These are phyloP conservation scores for Lycopodina hypogea DNA, from an alignment of 37 sponge, comb jelly and placozoan species.

Conservation along the genomic window DNA sequence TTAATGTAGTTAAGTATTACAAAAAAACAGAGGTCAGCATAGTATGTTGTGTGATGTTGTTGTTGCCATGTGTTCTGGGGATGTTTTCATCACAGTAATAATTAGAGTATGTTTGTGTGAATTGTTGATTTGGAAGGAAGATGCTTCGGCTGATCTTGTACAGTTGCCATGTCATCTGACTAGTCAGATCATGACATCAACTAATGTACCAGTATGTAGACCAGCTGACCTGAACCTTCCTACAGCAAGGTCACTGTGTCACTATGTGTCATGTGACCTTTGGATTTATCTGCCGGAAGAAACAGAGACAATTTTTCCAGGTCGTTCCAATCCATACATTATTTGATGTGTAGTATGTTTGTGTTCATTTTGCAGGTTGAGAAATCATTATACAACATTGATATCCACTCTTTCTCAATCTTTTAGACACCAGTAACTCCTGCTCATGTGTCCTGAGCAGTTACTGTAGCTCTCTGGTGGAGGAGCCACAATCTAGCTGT, in stretches of 20 bases:
- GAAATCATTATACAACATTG: no score
- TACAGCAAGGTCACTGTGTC: slow-evolving; percentile 16
- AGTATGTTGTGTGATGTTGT: no score
- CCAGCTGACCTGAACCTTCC: slow-evolving; percentile 69
- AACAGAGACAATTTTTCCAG: neutral
- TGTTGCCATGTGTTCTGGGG: no score
- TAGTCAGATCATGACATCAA: neutral
- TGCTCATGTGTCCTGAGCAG: no score
- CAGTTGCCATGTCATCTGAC: neutral
- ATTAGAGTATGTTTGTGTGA: no score
- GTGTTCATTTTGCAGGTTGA: neutral
- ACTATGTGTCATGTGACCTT: slow-evolving; percentile 1
- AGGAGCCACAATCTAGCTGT: no score
- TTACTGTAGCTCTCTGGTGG: no score
- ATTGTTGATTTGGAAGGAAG: slow-evolving; percentile 55
- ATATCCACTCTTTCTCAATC: no score
- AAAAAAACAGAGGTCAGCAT: no score
- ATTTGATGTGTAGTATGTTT: neutral
- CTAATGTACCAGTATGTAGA: neutral
- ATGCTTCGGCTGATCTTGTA: slow-evolving; percentile 51
- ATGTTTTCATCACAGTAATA: no score
- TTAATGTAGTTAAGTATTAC: no score
- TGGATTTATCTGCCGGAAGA: slow-evolving; percentile 57
- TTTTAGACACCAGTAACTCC: no score
- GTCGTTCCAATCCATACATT: slow-evolving; percentile 67